phyloP scores from a whole-genome alignment of 2,113 vertebrate genomes.

The Columbina picui region DNA sequence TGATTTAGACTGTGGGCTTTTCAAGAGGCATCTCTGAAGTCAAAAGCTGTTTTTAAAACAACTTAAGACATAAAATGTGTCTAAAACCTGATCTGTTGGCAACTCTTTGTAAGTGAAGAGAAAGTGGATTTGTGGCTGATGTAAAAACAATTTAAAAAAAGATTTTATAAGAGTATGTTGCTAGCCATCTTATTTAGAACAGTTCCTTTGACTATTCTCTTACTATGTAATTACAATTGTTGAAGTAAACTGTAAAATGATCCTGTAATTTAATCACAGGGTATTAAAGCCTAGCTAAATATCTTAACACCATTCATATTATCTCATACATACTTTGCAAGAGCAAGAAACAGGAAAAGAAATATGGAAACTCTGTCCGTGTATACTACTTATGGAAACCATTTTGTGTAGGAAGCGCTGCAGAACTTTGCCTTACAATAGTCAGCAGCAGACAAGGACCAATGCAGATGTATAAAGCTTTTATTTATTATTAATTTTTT shows the following conservation, averaged over 20 bases:
- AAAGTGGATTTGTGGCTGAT: not conserved
- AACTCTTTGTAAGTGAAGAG: not conserved
- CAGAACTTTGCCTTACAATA: not conserved
- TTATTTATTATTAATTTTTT: slow-evolving; percentile 20
- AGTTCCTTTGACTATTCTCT: not conserved
- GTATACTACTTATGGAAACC: fast-evolving
- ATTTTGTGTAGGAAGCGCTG: not conserved
- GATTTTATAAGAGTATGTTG: not conserved
- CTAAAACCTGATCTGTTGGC: not conserved
- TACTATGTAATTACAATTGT: not conserved
- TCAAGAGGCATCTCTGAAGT: not conserved
- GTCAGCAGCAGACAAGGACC: not conserved
- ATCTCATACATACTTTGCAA: not conserved
- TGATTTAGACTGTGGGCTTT: not conserved
- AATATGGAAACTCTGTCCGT: fast-evolving
- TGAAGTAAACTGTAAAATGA: not conserved
- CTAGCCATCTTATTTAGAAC: not conserved
- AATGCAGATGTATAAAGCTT: slow-evolving; percentile 35
- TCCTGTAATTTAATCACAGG: not conserved
- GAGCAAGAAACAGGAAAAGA: not conserved
- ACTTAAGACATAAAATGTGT: not conserved
- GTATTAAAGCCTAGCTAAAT: not conserved
- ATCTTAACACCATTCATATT: not conserved
- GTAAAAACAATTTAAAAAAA: not conserved
- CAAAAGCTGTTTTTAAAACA: not conserved